Conservation (phyloP, 2,888 invertebrate genomes). For the Ophion ventricosus region DNA sequence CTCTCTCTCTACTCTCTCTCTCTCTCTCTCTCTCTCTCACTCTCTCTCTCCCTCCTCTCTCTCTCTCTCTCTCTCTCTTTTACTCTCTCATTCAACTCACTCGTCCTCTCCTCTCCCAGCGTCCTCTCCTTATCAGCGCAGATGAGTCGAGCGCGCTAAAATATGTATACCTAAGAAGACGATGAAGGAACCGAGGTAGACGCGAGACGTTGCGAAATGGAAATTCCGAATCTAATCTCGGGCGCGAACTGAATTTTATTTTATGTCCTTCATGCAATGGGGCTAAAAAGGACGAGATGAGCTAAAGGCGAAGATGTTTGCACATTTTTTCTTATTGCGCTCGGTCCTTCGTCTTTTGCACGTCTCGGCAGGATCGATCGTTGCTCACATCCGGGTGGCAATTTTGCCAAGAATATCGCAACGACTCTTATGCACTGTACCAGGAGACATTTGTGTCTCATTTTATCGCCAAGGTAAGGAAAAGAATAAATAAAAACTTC, state of each 20-base stretch:
- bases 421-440: not conserved
- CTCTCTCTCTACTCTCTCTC: no score
- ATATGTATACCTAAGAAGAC: conserved; percentile 27
- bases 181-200: conserved; percentile 44
- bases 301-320: conserved; percentile 28
- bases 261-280: conserved; percentile 28
- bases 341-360: not conserved
- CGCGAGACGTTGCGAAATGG: conserved; percentile 56
- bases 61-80: conserved; percentile 7
- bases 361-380: not conserved
- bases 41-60: not conserved
- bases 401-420: conserved; percentile 12
- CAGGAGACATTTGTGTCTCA: not conserved
- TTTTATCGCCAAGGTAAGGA: conserved; percentile 31
- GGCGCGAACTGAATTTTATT: conserved; percentile 62
- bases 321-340: conserved; percentile 1
- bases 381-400: conserved; percentile 22
- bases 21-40: no score
- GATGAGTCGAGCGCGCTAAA: no score
- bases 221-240: conserved; percentile 64
- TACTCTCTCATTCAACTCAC: conserved; percentile 1
- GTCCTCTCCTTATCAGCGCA: conserved; percentile 18
- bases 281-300: conserved; percentile 9
- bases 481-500: conserved; percentile 16
- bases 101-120: not conserved